A percentile compares a stretch with the other conserved stretches of the same genome.
These are phyloP conservation scores for Colostygia pectinataria DNA, from an alignment of 2,888 invertebrate species.

Conservation along the genomic window DNA sequence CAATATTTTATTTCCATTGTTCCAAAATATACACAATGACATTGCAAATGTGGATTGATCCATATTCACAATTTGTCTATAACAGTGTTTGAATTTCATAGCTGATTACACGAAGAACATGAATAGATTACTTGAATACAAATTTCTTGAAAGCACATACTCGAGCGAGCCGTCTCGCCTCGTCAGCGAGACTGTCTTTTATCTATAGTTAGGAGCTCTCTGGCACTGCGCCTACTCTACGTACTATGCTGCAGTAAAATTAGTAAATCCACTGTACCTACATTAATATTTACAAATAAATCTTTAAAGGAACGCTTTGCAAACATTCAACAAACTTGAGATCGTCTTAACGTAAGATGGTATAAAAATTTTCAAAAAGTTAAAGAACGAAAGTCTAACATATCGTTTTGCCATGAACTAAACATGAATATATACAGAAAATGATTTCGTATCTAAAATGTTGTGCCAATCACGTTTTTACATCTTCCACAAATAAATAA, in stretches of 20 bases:
- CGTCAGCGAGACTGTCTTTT: conserved; percentile 61
- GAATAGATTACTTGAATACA: conserved; percentile 72
- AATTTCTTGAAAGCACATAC: conserved; percentile 56
- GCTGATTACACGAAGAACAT: conserved; percentile 78
- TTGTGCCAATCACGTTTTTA: conserved; percentile 74
- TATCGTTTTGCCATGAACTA: conserved; percentile 55
- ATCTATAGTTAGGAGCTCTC: conserved; percentile 46
- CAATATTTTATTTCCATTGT: conserved; percentile 81
- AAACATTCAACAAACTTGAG: conserved; percentile 83
- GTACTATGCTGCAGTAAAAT: conserved; percentile 68
- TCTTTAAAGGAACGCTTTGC: conserved; percentile 83
- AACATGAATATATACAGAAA: conserved; percentile 66
- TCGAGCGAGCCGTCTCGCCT: conserved; percentile 40
- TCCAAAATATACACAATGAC: conserved; percentile 83
- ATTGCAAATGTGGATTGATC: conserved; percentile 69
- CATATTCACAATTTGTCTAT: conserved; percentile 74
- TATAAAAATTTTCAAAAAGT: conserved; percentile 75
- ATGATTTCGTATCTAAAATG: conserved; percentile 52
- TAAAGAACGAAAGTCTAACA: conserved; percentile 74
- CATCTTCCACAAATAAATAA: conserved; percentile 81
- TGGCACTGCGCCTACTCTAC: conserved; percentile 52
- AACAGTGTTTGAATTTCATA: conserved; percentile 73
- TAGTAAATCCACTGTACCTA: conserved; percentile 80
- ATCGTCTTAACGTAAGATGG: conserved; percentile 83
- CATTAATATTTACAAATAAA: conserved; percentile 82